These are phyloP conservation scores for Volucella zonaria DNA, from an alignment of 2,888 invertebrate species.

Conservation along the genomic window DNA sequence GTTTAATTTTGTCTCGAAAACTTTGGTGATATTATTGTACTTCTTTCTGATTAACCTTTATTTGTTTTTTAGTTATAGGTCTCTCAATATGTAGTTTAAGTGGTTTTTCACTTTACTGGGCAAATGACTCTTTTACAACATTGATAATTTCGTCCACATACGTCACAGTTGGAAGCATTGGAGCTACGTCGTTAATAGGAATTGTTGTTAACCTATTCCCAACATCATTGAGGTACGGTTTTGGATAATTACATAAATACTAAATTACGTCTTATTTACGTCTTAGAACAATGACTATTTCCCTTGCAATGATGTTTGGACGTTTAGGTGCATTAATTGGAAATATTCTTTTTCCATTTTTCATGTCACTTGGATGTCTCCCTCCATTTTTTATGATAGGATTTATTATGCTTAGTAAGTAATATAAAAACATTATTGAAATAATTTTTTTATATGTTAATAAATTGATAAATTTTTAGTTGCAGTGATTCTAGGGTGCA, in stretches of 20 bases:
- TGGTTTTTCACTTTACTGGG: slow-evolving; percentile 85
- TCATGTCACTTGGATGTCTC: slow-evolving; percentile 87
- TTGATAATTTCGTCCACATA: slow-evolving; percentile 84
- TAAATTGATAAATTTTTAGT: slow-evolving; percentile 71
- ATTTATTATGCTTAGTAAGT: slow-evolving; percentile 85
- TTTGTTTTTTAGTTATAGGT: slow-evolving; percentile 79
- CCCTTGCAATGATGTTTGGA: slow-evolving; percentile 88
- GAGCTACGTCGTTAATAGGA: slow-evolving; percentile 79
- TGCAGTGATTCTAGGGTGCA: slow-evolving; percentile 72
- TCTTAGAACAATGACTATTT: slow-evolving; percentile 88
- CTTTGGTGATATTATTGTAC: no score
- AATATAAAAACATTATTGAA: neutral
- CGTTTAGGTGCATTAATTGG: slow-evolving; percentile 88
- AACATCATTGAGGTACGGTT: slow-evolving; percentile 79
- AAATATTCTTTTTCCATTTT: slow-evolving; percentile 88
- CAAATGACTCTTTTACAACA: slow-evolving; percentile 83
- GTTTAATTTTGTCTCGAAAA: no score
- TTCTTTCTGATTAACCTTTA: no score
- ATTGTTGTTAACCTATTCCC: slow-evolving; percentile 80
- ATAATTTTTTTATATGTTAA: neutral
- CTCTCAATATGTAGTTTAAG: slow-evolving; percentile 83
- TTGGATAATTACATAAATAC: neutral
- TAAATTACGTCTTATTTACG: neutral
- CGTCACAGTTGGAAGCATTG: slow-evolving; percentile 80
- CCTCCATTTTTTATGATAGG: slow-evolving; percentile 89